These are phyloP conservation scores for Anguilla japonica DNA, from an alignment of 2,113 vertebrate genomes.

Conservation along the genomic window DNA sequence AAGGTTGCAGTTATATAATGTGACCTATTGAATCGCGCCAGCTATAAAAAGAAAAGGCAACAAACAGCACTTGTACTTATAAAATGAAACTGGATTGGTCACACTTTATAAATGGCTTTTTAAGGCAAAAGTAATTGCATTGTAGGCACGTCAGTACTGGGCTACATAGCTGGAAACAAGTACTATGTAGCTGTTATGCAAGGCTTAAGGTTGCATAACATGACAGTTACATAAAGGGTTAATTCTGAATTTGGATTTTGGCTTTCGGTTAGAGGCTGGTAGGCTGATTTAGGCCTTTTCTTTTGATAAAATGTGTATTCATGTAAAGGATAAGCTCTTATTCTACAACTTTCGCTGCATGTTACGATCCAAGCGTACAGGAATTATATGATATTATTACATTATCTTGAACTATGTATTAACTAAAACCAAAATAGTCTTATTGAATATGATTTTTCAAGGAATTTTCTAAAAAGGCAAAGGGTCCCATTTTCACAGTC, in stretches of 20 bases:
- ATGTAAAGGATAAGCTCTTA: background rate
- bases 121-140: background rate
- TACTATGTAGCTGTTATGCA: background rate
- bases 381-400: background rate
- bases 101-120: background rate
- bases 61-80: background rate
- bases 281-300: background rate
- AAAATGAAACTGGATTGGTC: constrained; percentile 1
- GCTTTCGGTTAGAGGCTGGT: background rate
- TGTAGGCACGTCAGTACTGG: background rate
- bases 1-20: constrained; percentile 10
- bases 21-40: constrained; percentile 9
- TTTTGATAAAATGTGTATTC: background rate
- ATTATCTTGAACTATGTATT: no score
- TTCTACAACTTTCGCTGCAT: background rate
- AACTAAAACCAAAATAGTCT: no score
- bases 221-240: background rate
- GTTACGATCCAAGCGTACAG: background rate
- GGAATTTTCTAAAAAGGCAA: no score
- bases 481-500: no score
- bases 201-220: background rate
- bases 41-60: constrained; percentile 16
- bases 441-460: no score
- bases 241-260: background rate
- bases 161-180: background rate